Percentiles rank a stretch among this genome's conserved stretches.
Evolutionary conservation across 2,797 vertebrate genomes (phyloP).

Genomic region (Tadarida brasiliensis): DNA sequence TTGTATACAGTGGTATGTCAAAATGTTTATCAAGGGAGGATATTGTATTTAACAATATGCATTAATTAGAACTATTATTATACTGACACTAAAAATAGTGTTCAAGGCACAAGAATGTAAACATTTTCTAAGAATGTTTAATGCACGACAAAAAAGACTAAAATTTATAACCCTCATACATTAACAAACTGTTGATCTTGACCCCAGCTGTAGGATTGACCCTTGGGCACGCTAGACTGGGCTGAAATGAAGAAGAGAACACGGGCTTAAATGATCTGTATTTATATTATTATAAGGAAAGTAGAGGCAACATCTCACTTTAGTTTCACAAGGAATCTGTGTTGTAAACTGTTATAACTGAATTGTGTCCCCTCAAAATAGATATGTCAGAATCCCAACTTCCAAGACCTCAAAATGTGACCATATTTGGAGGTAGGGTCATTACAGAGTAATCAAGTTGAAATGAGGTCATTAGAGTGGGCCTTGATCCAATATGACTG

Average conservation of each 20-base stretch:
- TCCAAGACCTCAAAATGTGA: neutral
- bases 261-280: no score
- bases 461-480: neutral
- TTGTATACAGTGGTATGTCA: neutral
- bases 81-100: neutral
- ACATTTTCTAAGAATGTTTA: neutral
- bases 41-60: neutral
- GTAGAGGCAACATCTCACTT: neutral
- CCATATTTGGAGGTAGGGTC: neutral
- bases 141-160: neutral
- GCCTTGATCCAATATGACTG: neutral
- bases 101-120: neutral
- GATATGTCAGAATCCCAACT: neutral
- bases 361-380: neutral
- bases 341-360: neutral
- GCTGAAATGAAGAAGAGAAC: neutral
- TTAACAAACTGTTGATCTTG: neutral
- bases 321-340: neutral
- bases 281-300: neutral
- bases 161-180: neutral
- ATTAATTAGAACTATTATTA: neutral
- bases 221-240: neutral
- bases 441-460: neutral
- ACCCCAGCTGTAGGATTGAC: neutral
- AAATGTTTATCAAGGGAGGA: neutral